Evolutionary conservation across 1,140 invertebrate species (phyloP).

Genomic region (Lordiphosa collinella): DNA sequence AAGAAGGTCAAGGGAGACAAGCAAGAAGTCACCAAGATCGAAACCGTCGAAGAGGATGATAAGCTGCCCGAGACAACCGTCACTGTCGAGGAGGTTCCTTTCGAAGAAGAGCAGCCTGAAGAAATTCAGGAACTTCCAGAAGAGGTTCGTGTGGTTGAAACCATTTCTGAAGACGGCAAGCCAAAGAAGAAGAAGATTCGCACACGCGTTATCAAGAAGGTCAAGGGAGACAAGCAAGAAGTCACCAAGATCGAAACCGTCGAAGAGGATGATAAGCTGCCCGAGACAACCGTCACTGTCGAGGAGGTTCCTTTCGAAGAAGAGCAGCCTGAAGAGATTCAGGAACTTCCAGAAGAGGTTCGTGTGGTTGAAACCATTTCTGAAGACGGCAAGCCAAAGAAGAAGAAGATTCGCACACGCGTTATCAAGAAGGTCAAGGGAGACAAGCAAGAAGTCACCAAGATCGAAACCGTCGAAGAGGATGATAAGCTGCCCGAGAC

Average conservation of each 20-base stretch:
- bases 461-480: constrained; percentile 16
- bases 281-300: constrained; percentile 9
- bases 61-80: not conserved
- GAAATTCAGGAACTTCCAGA: not conserved
- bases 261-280: constrained; percentile 22
- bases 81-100: not conserved
- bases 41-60: constrained; percentile 1
- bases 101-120: not conserved
- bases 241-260: constrained; percentile 25
- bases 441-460: constrained; percentile 20
- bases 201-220: constrained; percentile 2
- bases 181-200: constrained; percentile 4
- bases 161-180: not conserved
- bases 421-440: constrained; percentile 23
- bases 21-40: constrained; percentile 2
- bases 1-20: constrained; percentile 4
- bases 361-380: constrained; percentile 1
- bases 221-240: constrained; percentile 9
- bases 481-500: constrained; percentile 12
- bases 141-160: not conserved
- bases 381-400: constrained; percentile 15
- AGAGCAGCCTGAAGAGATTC: not conserved
- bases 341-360: constrained; percentile 17
- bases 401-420: too few species aligned
- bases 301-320: constrained; percentile 2